phyloP scores from a whole-genome alignment of 2,113 vertebrate genomes.

The Lepisosteus osseus region DNA sequence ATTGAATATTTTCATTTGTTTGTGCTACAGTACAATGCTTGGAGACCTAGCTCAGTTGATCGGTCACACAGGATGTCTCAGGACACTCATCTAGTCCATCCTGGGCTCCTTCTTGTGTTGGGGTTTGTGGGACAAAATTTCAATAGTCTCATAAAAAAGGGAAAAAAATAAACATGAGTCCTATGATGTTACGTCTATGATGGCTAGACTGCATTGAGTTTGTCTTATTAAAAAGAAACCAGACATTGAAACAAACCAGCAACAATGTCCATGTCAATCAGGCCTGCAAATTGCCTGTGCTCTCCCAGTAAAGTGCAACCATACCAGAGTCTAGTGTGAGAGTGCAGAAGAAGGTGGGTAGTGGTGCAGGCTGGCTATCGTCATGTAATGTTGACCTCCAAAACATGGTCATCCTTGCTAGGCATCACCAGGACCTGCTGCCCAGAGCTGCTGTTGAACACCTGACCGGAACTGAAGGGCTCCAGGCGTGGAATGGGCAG shows the following conservation, averaged over 20 bases:
- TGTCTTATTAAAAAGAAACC: background rate
- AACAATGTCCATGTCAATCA: conserved; percentile 13
- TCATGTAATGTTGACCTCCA: conserved; percentile 96
- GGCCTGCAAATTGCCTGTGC: conserved; percentile 23
- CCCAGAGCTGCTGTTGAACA: conserved; percentile 81
- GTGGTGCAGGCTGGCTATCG: conserved; percentile 16
- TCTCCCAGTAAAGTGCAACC: conserved; percentile 46
- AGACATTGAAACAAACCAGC: background rate
- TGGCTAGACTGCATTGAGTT: background rate
- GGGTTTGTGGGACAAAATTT: no score
- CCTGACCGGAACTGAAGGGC: conserved; percentile 83
- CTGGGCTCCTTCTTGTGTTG: no score
- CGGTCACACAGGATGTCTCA: no score
- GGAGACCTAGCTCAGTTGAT: no score
- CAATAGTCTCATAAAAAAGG: no score
- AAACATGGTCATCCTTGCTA: conserved; percentile 86
- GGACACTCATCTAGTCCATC: no score
- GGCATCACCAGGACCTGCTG: conserved; percentile 88
- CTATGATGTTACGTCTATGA: no score
- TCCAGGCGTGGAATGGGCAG: conserved; percentile 90
- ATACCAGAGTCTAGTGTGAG: conserved; percentile 33
- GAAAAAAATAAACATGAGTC: no score
- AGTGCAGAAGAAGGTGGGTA: background rate
- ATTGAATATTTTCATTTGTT: no score
- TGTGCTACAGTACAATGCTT: no score